Evolutionary conservation across 2,113 vertebrate genomes (phyloP).

Genomic region (Festucalex cinctus): DNA sequence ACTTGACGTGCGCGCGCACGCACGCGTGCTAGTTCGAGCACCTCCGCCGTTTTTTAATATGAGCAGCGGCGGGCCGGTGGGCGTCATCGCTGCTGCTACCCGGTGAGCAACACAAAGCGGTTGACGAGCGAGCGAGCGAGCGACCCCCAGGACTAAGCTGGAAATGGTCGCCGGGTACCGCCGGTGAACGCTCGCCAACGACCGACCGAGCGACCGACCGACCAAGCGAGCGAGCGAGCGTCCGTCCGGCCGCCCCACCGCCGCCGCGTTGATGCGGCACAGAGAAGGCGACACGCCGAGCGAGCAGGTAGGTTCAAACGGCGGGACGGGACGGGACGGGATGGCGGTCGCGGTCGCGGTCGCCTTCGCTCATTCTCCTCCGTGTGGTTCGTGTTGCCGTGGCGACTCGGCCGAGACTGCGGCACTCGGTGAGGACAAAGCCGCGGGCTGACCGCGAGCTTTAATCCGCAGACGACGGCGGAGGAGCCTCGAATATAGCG

Average conservation of each 20-base stretch:
- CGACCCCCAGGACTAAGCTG: not conserved
- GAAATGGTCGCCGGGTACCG: not conserved
- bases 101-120: not conserved
- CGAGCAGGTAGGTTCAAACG: not conserved
- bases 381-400: not conserved
- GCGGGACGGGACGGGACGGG: not conserved
- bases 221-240: too few relatives aligned
- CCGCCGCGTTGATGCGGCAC: conserved; percentile 3
- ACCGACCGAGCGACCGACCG: too few relatives aligned
- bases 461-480: conserved; percentile 27
- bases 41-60: not conserved
- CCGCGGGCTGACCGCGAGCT: not conserved
- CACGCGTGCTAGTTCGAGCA: not conserved
- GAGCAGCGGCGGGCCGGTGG: not conserved
- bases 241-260: not conserved
- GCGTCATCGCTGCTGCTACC: not conserved
- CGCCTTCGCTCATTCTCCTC: too few relatives aligned
- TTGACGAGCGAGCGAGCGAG: not conserved
- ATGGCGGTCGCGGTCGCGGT: not conserved
- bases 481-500: not conserved
- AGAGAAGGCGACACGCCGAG: not conserved
- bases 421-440: conserved; percentile 3
- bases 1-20: not conserved
- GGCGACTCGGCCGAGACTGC: not conserved
- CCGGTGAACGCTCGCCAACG: conserved; percentile 1